Evolutionary conservation across 2,113 vertebrate species (phyloP), one percentile per base, ranked within the genome.

Genomic region (Barbus barbus): DNA sequence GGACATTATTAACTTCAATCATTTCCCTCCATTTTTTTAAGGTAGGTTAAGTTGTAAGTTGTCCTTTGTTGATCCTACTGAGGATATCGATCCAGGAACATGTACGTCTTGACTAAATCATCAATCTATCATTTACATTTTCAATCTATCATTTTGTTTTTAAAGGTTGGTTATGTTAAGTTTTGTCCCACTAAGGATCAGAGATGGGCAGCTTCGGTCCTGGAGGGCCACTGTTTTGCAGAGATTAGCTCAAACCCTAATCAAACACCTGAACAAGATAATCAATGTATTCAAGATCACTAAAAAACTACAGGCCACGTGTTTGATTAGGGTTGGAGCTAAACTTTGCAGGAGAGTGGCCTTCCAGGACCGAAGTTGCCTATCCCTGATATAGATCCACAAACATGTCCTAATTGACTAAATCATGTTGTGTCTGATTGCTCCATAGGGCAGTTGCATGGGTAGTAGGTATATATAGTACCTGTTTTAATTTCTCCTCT

Each of bases 401-500:
- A 1, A 63, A 63, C 36, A 72, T 44, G 38, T 41, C 22, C 69
- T 24, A 73, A 24, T 26, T 73, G 13, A 46, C 12, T 73, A 44
- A 73, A 73, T 24, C 71, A 26, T 24, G 71, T 46, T 46, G 38
- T 44, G 9, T 14, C 11, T 14, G 60, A 63, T 28, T 63, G 7
- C 36, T 7, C 48, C 1, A 71, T 18, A 22, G 65, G 4, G 5
- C 33, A 69, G 18, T 69, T 8, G 9, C 9, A 22, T 33, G 63
- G 9, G 3, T 38, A 63, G 22, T 20, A 2, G 33, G n/a, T 9
- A 8, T 69, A 41, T 80, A 67, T 9, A 3, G 71, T 89, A 94
- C 94, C 94, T 93, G 83, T n/a, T 93, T 77, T 73, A 94, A 48
- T 88, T 91, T 92, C 20, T 93, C 87, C 82, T 95, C 93, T 9